Conservation (phyloP, 1,140 invertebrate genomes). For the Phocides pigmalion region DNA sequence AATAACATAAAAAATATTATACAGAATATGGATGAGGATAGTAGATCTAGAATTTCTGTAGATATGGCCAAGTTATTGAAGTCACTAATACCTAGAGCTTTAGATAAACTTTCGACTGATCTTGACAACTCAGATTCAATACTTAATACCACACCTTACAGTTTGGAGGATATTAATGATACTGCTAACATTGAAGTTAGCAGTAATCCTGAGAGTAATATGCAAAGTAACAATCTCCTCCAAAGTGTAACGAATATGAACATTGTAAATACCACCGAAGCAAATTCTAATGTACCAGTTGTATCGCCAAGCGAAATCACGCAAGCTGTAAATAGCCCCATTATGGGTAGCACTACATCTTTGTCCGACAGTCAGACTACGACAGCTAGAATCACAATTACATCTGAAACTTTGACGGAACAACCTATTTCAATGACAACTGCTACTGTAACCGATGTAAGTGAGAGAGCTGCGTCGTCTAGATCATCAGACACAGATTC, state of each 20-base stretch:
- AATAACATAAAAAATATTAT: constrained; percentile 78
- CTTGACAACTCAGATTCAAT: constrained; percentile 55
- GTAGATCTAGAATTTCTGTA: constrained; percentile 69
- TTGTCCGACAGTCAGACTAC: constrained; percentile 48
- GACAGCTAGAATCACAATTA: constrained; percentile 32
- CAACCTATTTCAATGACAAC: not conserved
- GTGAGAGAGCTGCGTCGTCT: constrained; percentile 41
- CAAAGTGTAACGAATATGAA: constrained; percentile 54
- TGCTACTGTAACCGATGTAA: not conserved
- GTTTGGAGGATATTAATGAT: constrained; percentile 77
- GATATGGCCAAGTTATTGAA: constrained; percentile 76
- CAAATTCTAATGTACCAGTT: constrained; percentile 40
- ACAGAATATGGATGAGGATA: constrained; percentile 72
- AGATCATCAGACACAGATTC: constrained; percentile 40
- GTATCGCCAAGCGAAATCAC: constrained; percentile 33
- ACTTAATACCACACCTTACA: constrained; percentile 75
- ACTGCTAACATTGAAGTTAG: constrained; percentile 68
- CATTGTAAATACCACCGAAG: constrained; percentile 66
- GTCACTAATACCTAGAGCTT: constrained; percentile 66
- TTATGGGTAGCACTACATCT: constrained; percentile 38
- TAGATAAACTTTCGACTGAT: constrained; percentile 55
- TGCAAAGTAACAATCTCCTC: constrained; percentile 45
- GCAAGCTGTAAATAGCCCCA: constrained; percentile 64
- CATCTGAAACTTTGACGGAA: constrained; percentile 5
- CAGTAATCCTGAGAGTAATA: constrained; percentile 29